Percentiles rank a stretch among this genome's conserved stretches.
phyloP scores from a whole-genome alignment of 1,140 invertebrate species.

The Idris sp. region DNA sequence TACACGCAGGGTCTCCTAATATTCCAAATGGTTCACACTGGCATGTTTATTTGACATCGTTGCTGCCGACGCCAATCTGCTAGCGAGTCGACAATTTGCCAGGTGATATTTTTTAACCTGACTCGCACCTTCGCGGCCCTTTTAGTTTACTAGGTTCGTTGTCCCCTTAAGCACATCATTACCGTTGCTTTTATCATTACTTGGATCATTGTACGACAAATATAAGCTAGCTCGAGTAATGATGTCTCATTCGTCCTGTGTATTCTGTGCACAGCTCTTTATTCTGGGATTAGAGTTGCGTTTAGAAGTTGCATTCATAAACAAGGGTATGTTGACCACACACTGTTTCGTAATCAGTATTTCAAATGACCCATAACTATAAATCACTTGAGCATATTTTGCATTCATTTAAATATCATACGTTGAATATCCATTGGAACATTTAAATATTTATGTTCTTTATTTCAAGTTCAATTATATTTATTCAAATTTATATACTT shows the following conservation, averaged over 20 bases:
- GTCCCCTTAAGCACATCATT: constrained; percentile 45
- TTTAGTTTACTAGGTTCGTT: constrained; percentile 32
- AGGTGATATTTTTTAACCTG: constrained; percentile 71
- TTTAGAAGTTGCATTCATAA: too few species aligned
- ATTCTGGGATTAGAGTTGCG: constrained; percentile 37
- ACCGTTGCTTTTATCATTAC: constrained; percentile 55
- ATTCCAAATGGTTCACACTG: constrained; percentile 71
- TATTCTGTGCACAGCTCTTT: constrained; percentile 23
- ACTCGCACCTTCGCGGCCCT: constrained; percentile 38
- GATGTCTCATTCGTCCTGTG: constrained; percentile 31
- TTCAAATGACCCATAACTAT: too few species aligned
- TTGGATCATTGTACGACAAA: constrained; percentile 52
- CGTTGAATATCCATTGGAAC: too few species aligned
- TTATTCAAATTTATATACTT: too few species aligned
- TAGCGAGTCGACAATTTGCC: constrained; percentile 69
- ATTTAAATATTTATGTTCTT: too few species aligned
- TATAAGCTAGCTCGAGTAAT: constrained; percentile 31
- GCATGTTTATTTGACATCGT: constrained; percentile 75
- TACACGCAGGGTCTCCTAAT: constrained; percentile 71
- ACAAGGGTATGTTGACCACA: too few species aligned
- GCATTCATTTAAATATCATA: too few species aligned
- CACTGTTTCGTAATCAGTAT: too few species aligned
- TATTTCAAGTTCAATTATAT: too few species aligned
- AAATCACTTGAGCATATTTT: too few species aligned
- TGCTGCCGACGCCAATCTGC: constrained; percentile 68